Base-by-base conservation (phyloP, 1,140 invertebrate genomes). In the Calephelis nemesis region DNA sequence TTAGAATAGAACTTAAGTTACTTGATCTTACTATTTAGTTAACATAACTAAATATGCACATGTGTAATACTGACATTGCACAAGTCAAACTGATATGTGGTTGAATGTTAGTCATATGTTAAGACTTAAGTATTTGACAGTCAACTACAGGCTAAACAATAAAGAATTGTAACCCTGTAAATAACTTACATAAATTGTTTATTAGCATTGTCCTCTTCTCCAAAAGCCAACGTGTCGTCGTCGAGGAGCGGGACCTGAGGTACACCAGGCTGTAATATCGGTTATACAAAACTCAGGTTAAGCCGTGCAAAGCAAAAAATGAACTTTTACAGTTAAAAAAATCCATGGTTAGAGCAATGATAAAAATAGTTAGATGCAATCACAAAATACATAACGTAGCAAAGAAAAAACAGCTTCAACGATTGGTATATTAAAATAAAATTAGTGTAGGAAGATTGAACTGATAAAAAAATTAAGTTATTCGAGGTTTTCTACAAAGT, bases 191-290 rank as follows among this genome's bases (percentile, higher is more conserved):
- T 82, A 80, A 90, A 90, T 48, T 85, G 79, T 68, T 93, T 92
- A 12, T 83, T 91, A 62, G 93, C 93, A 76, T 94, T 93, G 76
- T 97, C 96, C 85, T 97, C 96, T 76, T 97, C 96, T 2, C 96
- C 97, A 81, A 98, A 97, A 12, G 95, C 96, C 72, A 97, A 93
- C 11, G 96, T 97, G 90, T 98, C 96, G 89, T 97, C 96, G 83
- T 96, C 95, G 71, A 97, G 92, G 75, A 97, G 90, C 81, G 96
- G 95, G 82, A 96, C 95, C 95, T 96, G 88, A 15, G 90, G 92
- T 82, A 93, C 92, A 91, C 84, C 90, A 71, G 91, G 88, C 85
- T 92, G 87, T 92, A 90, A 92, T 82, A 73, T 72, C 70, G 78
- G 70, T 77, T 77, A 30, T 77, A 87, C 67, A 76, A 50, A 52